These are phyloP conservation scores for Callinectes sapidus DNA, from an alignment of 2,888 invertebrate species.

Conservation along the genomic window DNA sequence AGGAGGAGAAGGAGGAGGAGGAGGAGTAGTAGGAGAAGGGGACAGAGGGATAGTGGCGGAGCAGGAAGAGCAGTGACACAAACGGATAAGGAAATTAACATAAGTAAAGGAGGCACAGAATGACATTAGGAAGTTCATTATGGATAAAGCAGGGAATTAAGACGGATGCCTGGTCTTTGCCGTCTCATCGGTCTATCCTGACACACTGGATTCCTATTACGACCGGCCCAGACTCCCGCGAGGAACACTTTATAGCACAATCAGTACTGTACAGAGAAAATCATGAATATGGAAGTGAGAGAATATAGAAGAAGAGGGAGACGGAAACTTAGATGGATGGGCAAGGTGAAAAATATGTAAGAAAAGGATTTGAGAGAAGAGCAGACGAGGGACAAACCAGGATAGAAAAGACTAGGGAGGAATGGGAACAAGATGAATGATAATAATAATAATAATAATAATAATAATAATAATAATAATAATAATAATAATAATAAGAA, in stretches of 20 bases:
- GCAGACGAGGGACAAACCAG: too few species aligned
- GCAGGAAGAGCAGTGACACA: not conserved
- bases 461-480: too few species aligned
- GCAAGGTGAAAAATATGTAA: too few species aligned
- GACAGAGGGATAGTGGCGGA: not conserved
- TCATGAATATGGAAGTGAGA: too few species aligned
- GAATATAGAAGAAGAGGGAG: too few species aligned
- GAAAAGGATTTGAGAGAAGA: too few species aligned
- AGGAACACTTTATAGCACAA: not conserved
- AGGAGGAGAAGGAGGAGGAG: not conserved
- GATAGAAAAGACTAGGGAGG: too few species aligned
- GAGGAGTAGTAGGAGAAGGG: not conserved
- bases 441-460: too few species aligned
- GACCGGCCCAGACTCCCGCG: not conserved
- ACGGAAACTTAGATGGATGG: too few species aligned
- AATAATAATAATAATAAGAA: too few species aligned
- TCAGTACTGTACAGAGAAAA: not conserved
- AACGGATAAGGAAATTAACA: slow-evolving; percentile 16
- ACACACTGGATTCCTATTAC: not conserved
- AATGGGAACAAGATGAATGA: too few species aligned
- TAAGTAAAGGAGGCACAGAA: slow-evolving; percentile 8
- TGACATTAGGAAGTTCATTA: not conserved
- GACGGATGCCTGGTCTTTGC: not conserved
- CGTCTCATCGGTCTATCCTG: not conserved
- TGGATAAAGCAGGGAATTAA: not conserved